Percentiles rank a stretch among this genome's conserved stretches.
phyloP scores from a whole-genome alignment of 2,888 invertebrate genomes.

The Caenorhabditis sinica region DNA sequence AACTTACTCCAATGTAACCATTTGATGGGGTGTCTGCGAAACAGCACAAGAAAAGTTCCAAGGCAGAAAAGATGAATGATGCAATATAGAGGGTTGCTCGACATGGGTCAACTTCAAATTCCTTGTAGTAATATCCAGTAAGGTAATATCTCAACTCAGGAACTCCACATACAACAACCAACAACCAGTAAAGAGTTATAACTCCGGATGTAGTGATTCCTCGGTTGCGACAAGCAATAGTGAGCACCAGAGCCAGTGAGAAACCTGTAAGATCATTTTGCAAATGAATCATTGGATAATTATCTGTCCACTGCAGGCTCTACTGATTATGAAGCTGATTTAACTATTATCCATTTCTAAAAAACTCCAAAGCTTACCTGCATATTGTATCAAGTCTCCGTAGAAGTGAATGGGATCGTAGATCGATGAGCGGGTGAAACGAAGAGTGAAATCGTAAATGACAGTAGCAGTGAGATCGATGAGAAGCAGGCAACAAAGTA shows the following conservation, averaged over 20 bases:
- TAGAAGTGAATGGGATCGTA: conserved; percentile 40
- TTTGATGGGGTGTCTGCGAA: conserved; percentile 80
- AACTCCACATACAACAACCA: conserved; percentile 70
- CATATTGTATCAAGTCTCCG: conserved; percentile 71
- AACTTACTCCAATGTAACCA: conserved; percentile 64
- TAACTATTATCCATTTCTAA: no score
- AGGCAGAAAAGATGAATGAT: conserved; percentile 69
- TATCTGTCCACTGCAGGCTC: no score
- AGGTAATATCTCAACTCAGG: conserved; percentile 42
- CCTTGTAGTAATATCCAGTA: conserved; percentile 39
- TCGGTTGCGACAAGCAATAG: conserved; percentile 78
- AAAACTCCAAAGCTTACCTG: no score
- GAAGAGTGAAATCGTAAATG: conserved; percentile 66
- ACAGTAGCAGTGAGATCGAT: conserved; percentile 71
- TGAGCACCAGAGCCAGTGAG: conserved; percentile 75
- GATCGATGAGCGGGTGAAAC: conserved; percentile 7
- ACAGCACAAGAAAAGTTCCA: conserved; percentile 78
- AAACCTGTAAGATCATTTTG: conserved; percentile 73
- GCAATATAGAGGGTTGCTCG: conserved; percentile 66
- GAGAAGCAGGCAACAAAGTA: conserved; percentile 69
- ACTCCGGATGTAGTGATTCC: conserved; percentile 82
- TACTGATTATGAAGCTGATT: no score
- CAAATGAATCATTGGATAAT: no score
- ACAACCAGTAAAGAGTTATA: conserved; percentile 79
- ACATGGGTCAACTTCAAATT: conserved; percentile 42